Percentiles rank a stretch among this genome's conserved stretches.
Conservation (phyloP, 1,140 invertebrate species). For the Papilio machaon region DNA sequence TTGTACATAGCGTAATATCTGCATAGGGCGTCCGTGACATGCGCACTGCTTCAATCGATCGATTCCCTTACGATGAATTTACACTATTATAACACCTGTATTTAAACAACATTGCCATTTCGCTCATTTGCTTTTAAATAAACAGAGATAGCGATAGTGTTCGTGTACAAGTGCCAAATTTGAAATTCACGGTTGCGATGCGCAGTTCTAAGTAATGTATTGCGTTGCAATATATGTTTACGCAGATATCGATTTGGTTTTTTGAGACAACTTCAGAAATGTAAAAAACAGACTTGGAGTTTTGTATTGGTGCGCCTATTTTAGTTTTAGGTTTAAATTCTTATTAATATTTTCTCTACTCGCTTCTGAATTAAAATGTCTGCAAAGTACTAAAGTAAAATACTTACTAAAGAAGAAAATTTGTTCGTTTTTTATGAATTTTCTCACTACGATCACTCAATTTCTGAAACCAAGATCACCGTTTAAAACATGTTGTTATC, state of each 20-base stretch:
- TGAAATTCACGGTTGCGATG: background rate
- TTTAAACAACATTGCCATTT: background rate
- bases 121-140: background rate
- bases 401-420: no score
- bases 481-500: no score
- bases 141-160: background rate
- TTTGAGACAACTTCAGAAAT: background rate
- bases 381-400: no score
- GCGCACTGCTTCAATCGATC: constrained; percentile 28
- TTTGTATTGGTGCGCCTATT: background rate
- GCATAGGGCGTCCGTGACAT: constrained; percentile 26
- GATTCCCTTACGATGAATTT: background rate
- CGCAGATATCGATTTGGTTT: background rate
- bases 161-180: background rate
- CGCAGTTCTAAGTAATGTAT: background rate
- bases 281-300: background rate
- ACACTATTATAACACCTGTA: background rate
- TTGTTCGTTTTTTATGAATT: no score
- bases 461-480: no score
- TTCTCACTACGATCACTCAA: no score
- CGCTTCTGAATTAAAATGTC: no score
- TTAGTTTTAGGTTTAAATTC: no score
- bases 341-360: no score
- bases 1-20: constrained; percentile 35
- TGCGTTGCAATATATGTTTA: background rate